A percentile compares a stretch with the other conserved stretches of the same genome.
Conservation (phyloP, 2,888 invertebrate species). For the Metalampra italica region DNA sequence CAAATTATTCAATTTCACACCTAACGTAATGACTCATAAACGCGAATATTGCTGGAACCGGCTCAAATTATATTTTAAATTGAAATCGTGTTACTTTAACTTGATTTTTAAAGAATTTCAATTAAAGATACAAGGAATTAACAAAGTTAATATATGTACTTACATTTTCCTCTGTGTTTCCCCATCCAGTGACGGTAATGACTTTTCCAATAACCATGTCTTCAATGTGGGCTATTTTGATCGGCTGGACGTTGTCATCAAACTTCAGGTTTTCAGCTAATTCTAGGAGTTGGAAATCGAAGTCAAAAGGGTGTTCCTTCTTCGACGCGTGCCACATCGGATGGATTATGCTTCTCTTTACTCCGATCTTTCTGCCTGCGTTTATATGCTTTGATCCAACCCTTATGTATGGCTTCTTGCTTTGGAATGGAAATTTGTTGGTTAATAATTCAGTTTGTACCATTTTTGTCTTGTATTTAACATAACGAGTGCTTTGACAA, state of each 20-base stretch:
- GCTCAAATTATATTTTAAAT: neutral
- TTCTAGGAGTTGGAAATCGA: constrained; percentile 60
- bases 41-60: no score
- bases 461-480: neutral
- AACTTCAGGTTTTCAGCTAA: constrained; percentile 43
- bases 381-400: constrained; percentile 60
- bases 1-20: no score
- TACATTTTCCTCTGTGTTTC: constrained; percentile 64
- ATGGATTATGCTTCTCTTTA: constrained; percentile 44
- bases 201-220: constrained; percentile 66
- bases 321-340: constrained; percentile 45
- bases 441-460: no score
- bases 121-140: neutral
- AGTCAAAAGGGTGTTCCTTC: constrained; percentile 66
- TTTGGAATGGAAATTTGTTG: constrained; percentile 18
- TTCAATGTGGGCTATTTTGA: constrained; percentile 58
- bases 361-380: constrained; percentile 38
- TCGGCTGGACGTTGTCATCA: constrained; percentile 49
- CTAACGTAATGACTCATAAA: no score
- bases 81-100: neutral
- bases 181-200: constrained; percentile 68
- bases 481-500: neutral
- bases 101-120: neutral
- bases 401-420: constrained; percentile 55
- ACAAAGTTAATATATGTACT: constrained; percentile 24